Evolutionary conservation across 2,797 vertebrate genomes (phyloP).

Genomic region (Enteromius afrohamiltoni): DNA sequence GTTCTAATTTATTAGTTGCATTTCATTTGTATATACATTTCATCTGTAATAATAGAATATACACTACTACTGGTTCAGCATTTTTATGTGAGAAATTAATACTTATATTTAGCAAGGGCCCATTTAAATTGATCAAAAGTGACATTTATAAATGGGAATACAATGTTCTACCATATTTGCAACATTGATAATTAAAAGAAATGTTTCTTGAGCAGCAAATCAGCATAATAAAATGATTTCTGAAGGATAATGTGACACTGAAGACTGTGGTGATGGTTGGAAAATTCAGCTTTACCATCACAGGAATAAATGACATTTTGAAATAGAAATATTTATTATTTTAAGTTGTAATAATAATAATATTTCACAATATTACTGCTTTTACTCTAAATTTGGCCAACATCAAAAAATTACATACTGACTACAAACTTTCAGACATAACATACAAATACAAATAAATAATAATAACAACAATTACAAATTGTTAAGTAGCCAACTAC

Average conservation of each 20-base stretch:
- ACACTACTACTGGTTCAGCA: background rate
- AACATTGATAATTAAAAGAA: background rate
- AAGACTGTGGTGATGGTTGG: background rate
- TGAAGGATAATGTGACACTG: background rate
- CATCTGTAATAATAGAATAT: background rate
- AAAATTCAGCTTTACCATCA: background rate
- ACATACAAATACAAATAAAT: background rate
- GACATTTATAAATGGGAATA: background rate
- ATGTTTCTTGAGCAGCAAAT: background rate
- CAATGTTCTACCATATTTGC: background rate
- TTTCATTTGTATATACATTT: background rate
- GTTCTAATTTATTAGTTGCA: background rate
- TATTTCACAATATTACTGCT: background rate
- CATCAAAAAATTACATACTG: background rate
- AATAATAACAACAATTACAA: background rate
- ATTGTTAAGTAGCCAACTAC: background rate
- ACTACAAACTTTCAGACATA: background rate
- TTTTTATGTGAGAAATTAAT: background rate
- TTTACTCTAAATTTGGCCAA: background rate
- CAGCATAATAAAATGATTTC: conserved; percentile 2
- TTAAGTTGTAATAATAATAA: background rate
- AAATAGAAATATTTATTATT: background rate
- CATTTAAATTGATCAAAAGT: background rate
- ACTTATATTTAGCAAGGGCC: background rate
- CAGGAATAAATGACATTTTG: background rate